Percentiles rank a stretch among this genome's conserved stretches.
Conservation (phyloP, 2,888 invertebrate genomes). For the Homarus gammarus region DNA sequence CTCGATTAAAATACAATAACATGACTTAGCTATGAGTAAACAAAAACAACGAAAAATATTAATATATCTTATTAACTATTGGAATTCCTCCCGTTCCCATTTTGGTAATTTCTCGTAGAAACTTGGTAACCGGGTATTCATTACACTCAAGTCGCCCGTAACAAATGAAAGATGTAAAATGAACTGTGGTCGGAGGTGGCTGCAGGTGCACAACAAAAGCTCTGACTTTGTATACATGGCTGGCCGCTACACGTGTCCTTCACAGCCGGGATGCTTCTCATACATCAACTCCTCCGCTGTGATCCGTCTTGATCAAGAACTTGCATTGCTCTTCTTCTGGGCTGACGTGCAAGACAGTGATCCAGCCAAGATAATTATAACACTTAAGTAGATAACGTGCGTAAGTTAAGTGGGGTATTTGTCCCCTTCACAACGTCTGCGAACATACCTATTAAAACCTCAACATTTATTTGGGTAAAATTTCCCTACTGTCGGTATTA, state of each 20-base stretch:
- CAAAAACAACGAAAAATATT: too few relatives aligned
- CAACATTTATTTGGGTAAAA: neutral
- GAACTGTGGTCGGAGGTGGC: neutral
- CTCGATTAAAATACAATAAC: too few relatives aligned
- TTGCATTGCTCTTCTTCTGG: neutral
- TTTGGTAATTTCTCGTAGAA: neutral
- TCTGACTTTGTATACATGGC: neutral
- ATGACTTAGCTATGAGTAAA: too few relatives aligned
- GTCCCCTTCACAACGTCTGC: neutral
- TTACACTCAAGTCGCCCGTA: neutral
- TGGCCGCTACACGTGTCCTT: neutral
- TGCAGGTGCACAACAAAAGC: neutral
- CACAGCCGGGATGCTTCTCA: neutral
- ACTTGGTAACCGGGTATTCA: neutral
- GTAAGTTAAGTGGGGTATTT: neutral
- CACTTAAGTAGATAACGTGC: neutral
- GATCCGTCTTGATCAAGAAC: slow-evolving; percentile 3
- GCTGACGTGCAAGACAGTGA: neutral
- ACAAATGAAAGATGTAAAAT: neutral
- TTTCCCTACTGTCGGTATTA: neutral
- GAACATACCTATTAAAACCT: neutral
- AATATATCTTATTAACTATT: too few relatives aligned
- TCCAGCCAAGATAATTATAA: neutral
- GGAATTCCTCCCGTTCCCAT: too few relatives aligned
- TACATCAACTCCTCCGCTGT: neutral